phyloP scores from a whole-genome alignment of 2,113 vertebrate genomes.

The Protomyctophum bolini region DNA sequence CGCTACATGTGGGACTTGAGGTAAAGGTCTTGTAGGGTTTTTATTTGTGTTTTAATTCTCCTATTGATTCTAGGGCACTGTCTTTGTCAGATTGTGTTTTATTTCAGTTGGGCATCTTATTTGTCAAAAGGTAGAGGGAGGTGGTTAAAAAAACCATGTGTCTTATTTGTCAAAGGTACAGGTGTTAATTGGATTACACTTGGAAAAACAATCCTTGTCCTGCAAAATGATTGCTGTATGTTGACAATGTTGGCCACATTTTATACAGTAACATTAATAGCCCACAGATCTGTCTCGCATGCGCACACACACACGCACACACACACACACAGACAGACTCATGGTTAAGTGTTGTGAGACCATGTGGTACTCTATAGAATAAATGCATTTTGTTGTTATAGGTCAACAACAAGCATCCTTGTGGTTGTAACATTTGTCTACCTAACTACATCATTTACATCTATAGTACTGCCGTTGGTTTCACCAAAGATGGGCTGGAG shows the following conservation, averaged over 20 bases:
- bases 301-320: neutral
- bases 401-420: constrained; percentile 30
- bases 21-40: neutral
- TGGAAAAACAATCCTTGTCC: neutral
- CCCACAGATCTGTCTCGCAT: neutral
- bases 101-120: neutral
- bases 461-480: constrained; percentile 5
- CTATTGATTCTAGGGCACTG: constrained; percentile 10
- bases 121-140: too few relatives aligned
- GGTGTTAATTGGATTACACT: neutral
- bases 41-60: neutral
- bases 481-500: constrained; percentile 1
- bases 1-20: constrained; percentile 23
- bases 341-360: constrained; percentile 7
- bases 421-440: constrained; percentile 30
- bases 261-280: constrained; percentile 5
- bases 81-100: neutral
- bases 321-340: neutral
- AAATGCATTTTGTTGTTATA: constrained; percentile 31
- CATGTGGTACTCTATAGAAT: neutral
- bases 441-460: constrained; percentile 12
- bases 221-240: neutral
- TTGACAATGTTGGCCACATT: neutral
- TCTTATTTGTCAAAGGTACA: neutral
- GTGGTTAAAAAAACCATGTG: neutral